Percentiles rank a stretch among this genome's conserved stretches.
Evolutionary conservation across 2,888 invertebrate genomes (phyloP).

Genomic region (Hydrotaea cyrtoneurina): DNA sequence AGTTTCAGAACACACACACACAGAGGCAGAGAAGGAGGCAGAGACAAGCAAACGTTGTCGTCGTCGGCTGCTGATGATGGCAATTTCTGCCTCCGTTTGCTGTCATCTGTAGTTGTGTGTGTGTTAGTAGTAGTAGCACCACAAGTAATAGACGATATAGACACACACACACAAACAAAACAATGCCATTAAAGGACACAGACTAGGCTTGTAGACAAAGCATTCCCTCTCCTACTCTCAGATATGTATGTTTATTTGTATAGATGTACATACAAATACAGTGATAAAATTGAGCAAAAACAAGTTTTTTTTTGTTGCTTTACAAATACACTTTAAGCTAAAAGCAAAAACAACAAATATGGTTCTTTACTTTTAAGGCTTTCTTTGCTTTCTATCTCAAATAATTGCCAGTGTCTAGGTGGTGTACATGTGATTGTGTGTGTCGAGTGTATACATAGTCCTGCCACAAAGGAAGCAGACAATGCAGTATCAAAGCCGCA

Average conservation of each 20-base stretch:
- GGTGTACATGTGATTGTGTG: too few relatives aligned
- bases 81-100: neutral
- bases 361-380: neutral
- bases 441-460: too few relatives aligned
- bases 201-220: neutral
- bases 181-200: constrained; percentile 33
- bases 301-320: neutral
- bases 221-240: neutral
- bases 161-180: neutral
- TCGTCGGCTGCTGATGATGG: neutral
- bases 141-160: constrained; percentile 4
- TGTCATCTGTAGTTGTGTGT: neutral
- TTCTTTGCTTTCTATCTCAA: constrained; percentile 18
- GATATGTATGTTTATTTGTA: neutral
- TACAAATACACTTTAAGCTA: neutral
- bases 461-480: too few relatives aligned
- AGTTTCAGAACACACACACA: too few relatives aligned
- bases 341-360: neutral
- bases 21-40: neutral
- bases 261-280: neutral
- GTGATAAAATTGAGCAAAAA: constrained; percentile 25
- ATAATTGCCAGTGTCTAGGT: neutral
- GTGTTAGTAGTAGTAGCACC: neutral
- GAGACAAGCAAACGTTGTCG: neutral
- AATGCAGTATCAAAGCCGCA: too few relatives aligned